A percentile compares a stretch with the other conserved stretches of the same genome.
Evolutionary conservation across 2,888 invertebrate genomes (phyloP).

Genomic region (Sthenelais limicola): DNA sequence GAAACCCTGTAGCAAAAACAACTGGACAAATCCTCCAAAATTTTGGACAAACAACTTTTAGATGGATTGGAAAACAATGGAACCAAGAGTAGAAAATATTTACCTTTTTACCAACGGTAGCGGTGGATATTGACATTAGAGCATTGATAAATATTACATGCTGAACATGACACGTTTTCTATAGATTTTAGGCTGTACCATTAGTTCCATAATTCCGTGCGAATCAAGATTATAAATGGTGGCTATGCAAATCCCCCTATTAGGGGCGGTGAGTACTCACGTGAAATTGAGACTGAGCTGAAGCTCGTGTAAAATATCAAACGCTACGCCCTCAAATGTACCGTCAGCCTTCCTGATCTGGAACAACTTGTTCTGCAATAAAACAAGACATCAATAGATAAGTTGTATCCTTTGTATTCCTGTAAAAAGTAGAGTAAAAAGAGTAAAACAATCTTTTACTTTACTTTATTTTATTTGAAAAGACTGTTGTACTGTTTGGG

Average conservation of each 20-base stretch:
- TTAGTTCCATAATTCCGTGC: not conserved
- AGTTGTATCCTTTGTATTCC: not conserved
- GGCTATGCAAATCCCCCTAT: not conserved
- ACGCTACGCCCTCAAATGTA: conserved; percentile 47
- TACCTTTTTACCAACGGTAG: too few species aligned
- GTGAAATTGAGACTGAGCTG: conserved; percentile 46
- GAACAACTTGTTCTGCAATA: conserved; percentile 15
- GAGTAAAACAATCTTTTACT: not conserved
- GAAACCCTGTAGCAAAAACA: too few species aligned
- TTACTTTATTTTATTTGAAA: too few species aligned
- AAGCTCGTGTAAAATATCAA: conserved; percentile 46
- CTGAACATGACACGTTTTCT: too few species aligned
- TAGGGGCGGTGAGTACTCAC: not conserved
- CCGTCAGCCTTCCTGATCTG: conserved; percentile 4
- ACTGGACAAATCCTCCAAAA: too few species aligned
- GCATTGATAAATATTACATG: too few species aligned
- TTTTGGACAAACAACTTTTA: too few species aligned
- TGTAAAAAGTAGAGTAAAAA: not conserved
- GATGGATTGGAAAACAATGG: too few species aligned
- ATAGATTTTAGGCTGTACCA: not conserved
- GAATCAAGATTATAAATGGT: not conserved
- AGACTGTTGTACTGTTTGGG: too few species aligned
- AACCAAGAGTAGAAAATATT: too few species aligned
- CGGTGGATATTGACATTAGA: too few species aligned
- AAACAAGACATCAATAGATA: too few species aligned